phyloP scores from a whole-genome alignment of 2,888 invertebrate genomes.

The Crematogaster levior region DNA sequence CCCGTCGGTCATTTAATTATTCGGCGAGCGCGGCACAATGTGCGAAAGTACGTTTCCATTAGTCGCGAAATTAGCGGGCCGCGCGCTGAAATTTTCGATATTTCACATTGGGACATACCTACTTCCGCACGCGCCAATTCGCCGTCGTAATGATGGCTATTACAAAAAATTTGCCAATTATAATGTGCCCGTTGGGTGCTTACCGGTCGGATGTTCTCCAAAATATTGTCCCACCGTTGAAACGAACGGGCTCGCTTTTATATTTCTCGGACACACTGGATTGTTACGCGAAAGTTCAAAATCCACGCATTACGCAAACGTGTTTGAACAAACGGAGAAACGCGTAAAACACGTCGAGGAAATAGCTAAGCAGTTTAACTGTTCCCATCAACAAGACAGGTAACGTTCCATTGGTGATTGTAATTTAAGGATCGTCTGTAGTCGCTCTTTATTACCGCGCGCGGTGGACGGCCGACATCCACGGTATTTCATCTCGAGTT shows the following conservation, averaged over 20 bases:
- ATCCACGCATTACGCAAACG: background rate
- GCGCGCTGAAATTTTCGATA: conserved; percentile 42
- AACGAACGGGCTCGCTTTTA: background rate
- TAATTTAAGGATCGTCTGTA: conserved; percentile 66
- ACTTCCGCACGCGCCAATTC: conserved; percentile 51
- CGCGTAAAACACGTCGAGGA: background rate
- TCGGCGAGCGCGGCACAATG: background rate
- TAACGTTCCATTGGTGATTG: conserved; percentile 36
- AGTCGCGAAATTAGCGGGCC: conserved; percentile 38
- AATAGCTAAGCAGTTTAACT: background rate
- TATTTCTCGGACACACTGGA: background rate
- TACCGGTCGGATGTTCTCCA: background rate
- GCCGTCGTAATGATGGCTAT: conserved; percentile 53
- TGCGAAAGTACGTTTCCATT: conserved; percentile 43
- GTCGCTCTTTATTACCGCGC: conserved; percentile 69
- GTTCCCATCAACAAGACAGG: background rate
- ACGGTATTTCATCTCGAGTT: conserved; percentile 72
- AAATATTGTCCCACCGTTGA: conserved; percentile 41
- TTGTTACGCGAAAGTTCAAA: background rate
- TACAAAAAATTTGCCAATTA: conserved; percentile 50
- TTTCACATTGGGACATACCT: conserved; percentile 44
- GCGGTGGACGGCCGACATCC: conserved; percentile 52
- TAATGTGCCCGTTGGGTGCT: conserved; percentile 30
- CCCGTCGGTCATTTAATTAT: conserved; percentile 22
- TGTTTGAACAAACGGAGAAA: background rate